Conservation (phyloP, 2,797 vertebrate genomes). For the Falco concolor region DNA sequence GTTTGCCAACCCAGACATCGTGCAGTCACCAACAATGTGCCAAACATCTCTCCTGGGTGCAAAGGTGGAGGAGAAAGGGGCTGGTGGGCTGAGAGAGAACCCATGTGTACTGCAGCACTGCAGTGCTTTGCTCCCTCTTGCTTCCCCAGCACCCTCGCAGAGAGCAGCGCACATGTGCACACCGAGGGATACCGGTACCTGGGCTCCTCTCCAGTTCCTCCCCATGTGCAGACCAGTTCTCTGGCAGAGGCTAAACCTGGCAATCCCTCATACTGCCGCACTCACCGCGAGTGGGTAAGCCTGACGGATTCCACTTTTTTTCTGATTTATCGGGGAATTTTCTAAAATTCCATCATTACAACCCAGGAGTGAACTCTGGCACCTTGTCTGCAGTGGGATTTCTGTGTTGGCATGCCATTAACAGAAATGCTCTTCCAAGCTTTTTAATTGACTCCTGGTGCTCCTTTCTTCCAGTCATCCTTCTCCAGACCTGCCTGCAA, state of each 20-base stretch:
- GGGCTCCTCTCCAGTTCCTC: not conserved
- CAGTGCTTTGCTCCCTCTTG: not conserved
- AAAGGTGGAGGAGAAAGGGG: not conserved
- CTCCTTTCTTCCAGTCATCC: slow-evolving; percentile 10
- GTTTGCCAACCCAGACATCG: not conserved
- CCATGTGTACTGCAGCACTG: not conserved
- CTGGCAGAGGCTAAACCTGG: not conserved
- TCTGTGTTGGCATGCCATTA: not conserved
- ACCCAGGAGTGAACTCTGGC: not conserved
- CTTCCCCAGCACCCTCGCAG: not conserved
- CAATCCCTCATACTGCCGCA: too few species aligned
- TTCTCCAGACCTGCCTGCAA: slow-evolving; percentile 8
- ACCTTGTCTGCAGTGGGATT: not conserved
- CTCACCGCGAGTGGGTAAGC: not conserved
- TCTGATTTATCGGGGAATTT: not conserved
- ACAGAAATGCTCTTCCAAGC: slow-evolving; percentile 32
- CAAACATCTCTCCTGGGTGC: not conserved
- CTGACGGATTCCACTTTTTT: not conserved
- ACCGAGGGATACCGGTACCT: not conserved
- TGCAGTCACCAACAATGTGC: not conserved
- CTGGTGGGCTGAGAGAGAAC: not conserved
- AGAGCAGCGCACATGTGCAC: not conserved
- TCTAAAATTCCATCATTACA: not conserved
- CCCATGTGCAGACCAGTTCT: not conserved
- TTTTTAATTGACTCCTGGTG: slow-evolving; percentile 34